Conservation (phyloP, 2,113 vertebrate genomes). For the Pollimyrus isidori region DNA sequence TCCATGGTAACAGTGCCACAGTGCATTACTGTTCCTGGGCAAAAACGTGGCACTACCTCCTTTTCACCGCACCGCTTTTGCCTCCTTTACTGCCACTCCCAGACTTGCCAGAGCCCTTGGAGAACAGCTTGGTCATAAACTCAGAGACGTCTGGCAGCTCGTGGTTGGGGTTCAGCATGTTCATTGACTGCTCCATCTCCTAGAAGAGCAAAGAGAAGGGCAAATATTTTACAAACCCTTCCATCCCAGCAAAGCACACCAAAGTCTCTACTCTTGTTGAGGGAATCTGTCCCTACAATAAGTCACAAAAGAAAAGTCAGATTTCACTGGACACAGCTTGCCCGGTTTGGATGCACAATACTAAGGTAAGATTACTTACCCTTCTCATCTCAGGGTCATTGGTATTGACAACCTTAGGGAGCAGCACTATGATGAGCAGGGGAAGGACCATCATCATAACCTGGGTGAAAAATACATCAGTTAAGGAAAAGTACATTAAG, state of each 20-base stretch:
- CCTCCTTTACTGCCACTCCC: slow-evolving; percentile 78
- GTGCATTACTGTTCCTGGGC: slow-evolving; percentile 18
- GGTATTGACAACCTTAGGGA: slow-evolving; percentile 97
- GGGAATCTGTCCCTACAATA: neutral
- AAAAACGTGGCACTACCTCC: slow-evolving; percentile 77
- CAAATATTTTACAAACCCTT: neutral
- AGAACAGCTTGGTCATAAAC: slow-evolving; percentile 98
- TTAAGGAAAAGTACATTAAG: neutral
- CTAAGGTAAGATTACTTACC: slow-evolving; percentile 57
- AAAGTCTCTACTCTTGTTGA: neutral
- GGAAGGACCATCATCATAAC: slow-evolving; percentile 99
- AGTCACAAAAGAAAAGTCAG: neutral
- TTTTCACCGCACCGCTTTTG: slow-evolving; percentile 77
- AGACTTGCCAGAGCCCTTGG: slow-evolving; percentile 91
- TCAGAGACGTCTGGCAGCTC: slow-evolving; percentile 96
- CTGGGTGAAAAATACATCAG: slow-evolving; percentile 45
- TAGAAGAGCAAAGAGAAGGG: slow-evolving; percentile 38
- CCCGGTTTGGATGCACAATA: neutral
- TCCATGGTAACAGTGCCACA: slow-evolving; percentile 12
- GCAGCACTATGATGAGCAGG: slow-evolving; percentile 88
- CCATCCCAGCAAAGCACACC: neutral
- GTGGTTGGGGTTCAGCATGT: slow-evolving; percentile 97
- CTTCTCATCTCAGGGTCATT: slow-evolving; percentile 98
- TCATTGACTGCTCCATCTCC: slow-evolving; percentile 99
- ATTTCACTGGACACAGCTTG: neutral